Evolutionary conservation across 2,113 vertebrate genomes (phyloP), one percentile per base, ranked within the genome.

Genomic region (Mesocricetus auratus): DNA sequence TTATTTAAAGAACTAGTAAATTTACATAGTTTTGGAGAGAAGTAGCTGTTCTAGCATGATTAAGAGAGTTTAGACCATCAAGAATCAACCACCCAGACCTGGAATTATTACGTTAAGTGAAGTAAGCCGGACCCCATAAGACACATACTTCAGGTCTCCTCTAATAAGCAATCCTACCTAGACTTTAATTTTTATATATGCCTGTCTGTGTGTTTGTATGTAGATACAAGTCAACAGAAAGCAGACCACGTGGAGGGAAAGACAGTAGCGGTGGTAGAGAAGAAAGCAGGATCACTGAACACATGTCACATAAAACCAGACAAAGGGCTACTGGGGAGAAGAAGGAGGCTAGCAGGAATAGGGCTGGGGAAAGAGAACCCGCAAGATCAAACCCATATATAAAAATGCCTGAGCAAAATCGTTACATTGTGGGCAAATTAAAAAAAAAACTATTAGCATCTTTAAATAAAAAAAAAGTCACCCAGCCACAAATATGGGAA

Each of bases 1-100:
- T 62, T 78, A 31, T 92, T 92, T 47, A 87, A 94, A 73, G 93
- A 89, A 85, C 66, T 66, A 36, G 7, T 5, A 62, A 47, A 53
- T 64, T 93, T 85, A 82, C 64, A 73, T 69, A 79, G 75, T 4
- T 71, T 73, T 91, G 58, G 6, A 45, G 93, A 69, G 89, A 71
- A 66, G 58, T 78, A 92, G 36, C 42, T 89, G 1, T 86, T 11
- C 29, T 22, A 68, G n/a, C 10, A 26, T 9, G n/a, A 29, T 64
- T 31, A 5, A 60, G 29, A 53, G 19, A 91, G 15, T 60, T 21
- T 93, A 7, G 9, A 42, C 77, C 16, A 53, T 50, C 83, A 81
- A 87, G 74, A 75, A 83, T 24, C 47, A 96, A n/a, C 11, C 53
- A 21, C 60, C 5, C 12, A 71, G 60, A 87, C 74, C 33, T n/a